Conservation (phyloP, 2,797 vertebrate species). For the Artibeus jamaicensis region DNA sequence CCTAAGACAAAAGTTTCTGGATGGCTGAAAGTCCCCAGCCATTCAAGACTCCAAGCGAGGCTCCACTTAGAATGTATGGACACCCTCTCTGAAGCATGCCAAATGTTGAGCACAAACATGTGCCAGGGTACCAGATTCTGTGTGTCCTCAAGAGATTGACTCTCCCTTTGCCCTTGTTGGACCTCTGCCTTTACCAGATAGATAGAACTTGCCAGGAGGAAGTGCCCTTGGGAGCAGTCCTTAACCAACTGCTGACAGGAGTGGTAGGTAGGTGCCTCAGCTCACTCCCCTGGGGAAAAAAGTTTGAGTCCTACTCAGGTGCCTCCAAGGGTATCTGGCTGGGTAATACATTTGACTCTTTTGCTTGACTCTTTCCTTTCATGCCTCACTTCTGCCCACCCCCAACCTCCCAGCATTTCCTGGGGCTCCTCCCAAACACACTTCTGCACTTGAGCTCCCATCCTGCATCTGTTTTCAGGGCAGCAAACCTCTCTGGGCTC, state of each 20-base stretch:
- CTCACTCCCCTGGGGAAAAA: neutral
- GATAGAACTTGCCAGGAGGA: too few relatives aligned
- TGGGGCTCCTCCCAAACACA: neutral
- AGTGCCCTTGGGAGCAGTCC: neutral
- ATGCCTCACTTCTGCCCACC: too few relatives aligned
- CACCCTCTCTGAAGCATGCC: neutral
- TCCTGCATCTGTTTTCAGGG: neutral
- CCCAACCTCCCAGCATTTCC: neutral
- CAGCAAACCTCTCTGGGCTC: neutral
- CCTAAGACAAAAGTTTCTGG: neutral
- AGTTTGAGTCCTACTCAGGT: neutral
- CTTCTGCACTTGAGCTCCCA: neutral
- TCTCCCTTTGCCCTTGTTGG: neutral
- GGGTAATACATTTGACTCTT: neutral
- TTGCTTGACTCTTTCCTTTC: neutral
- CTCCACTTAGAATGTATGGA: too few relatives aligned
- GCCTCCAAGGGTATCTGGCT: neutral
- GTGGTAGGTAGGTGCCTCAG: neutral
- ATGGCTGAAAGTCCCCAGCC: neutral
- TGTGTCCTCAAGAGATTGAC: neutral
- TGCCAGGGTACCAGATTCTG: neutral
- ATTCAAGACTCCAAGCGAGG: neutral
- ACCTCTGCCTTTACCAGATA: neutral
- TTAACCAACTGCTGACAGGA: neutral
- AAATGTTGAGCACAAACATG: neutral